Evolutionary conservation across 2,888 invertebrate species (phyloP).

Genomic region (Tinea trinotella): DNA sequence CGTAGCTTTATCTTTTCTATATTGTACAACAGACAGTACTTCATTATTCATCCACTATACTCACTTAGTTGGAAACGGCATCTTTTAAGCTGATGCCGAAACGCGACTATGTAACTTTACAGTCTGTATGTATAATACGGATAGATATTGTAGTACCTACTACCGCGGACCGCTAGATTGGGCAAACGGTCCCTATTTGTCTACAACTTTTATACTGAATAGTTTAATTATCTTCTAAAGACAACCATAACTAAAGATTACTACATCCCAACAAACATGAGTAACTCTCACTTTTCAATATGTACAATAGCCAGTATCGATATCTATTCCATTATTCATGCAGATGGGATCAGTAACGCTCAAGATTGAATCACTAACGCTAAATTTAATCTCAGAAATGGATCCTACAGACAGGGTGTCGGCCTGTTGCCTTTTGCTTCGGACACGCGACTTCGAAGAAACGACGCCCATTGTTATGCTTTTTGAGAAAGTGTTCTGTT

Average conservation of each 20-base stretch:
- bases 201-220: too few species aligned
- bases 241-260: not conserved
- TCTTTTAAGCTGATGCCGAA: too few species aligned
- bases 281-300: constrained; percentile 42
- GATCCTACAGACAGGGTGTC: constrained; percentile 29
- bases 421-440: constrained; percentile 34
- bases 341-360: constrained; percentile 64
- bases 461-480: constrained; percentile 63
- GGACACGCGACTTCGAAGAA: constrained; percentile 49
- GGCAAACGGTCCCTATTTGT: too few species aligned
- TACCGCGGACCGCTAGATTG: too few species aligned
- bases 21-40: too few species aligned
- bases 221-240: too few species aligned
- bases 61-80: too few species aligned
- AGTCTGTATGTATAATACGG: too few species aligned
- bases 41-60: too few species aligned
- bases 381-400: constrained; percentile 59
- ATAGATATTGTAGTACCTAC: too few species aligned
- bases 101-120: too few species aligned
- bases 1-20: too few species aligned
- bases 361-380: constrained; percentile 42
- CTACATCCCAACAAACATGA: not conserved
- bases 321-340: constrained; percentile 26
- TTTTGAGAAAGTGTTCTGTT: constrained; percentile 57
- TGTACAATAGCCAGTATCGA: constrained; percentile 27